Evolutionary conservation across 64 coral and sea anemone species (phyloP).

Genomic region (Montipora foliosa): DNA sequence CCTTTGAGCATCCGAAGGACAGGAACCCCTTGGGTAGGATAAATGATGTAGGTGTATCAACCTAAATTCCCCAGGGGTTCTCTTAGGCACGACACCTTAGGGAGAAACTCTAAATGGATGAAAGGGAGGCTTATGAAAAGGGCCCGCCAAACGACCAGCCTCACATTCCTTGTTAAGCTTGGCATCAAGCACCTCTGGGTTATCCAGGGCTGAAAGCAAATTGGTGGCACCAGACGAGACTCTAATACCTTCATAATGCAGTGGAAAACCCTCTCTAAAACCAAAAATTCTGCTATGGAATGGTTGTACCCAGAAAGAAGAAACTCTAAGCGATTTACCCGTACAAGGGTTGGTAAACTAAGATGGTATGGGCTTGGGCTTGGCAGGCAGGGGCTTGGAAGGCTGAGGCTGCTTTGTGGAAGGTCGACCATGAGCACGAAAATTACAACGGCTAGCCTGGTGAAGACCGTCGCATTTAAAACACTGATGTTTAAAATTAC

Average conservation of each 20-base stretch:
- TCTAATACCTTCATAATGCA: neutral
- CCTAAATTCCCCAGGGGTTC: neutral
- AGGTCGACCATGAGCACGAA: slow-evolving; percentile 6
- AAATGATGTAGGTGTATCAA: slow-evolving; percentile 14
- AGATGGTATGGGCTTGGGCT: neutral
- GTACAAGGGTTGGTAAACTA: neutral
- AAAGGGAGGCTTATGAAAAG: slow-evolving; percentile 3
- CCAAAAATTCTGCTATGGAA: neutral
- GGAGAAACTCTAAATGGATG: slow-evolving; percentile 21
- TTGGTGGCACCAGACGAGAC: neutral
- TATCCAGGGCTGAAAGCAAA: slow-evolving; percentile 4
- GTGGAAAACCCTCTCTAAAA: slow-evolving; percentile 2
- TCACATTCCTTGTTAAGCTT: neutral
- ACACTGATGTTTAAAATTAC: too few species aligned
- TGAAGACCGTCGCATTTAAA: too few species aligned
- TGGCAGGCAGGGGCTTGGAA: neutral
- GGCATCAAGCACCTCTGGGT: neutral
- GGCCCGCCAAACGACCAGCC: neutral
- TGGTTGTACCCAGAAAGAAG: too few species aligned
- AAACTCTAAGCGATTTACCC: neutral
- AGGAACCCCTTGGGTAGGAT: slow-evolving; percentile 1
- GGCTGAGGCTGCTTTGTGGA: neutral
- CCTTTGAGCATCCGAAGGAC: slow-evolving; percentile 51
- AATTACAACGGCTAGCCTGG: neutral
- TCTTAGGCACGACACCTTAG: neutral